Conservation (phyloP, 2,113 vertebrate species). For the Cairina moschata region DNA sequence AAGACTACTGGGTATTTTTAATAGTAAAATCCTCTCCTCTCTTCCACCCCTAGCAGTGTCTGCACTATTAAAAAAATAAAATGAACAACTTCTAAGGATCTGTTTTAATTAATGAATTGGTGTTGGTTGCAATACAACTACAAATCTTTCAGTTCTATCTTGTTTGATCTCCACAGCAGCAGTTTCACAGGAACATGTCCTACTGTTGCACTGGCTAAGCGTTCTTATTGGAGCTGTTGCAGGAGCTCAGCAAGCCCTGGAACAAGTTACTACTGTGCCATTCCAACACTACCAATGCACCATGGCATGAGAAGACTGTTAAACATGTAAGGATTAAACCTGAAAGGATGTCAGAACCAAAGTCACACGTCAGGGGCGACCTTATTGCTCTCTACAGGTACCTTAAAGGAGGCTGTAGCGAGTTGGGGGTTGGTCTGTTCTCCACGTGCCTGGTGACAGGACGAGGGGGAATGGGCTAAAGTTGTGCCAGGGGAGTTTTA, state of each 20-base stretch:
- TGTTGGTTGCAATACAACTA: not conserved
- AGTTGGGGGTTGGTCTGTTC: no score
- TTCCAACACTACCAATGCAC: not conserved
- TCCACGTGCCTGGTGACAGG: no score
- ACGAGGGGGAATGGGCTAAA: no score
- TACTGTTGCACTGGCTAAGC: not conserved
- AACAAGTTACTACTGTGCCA: rapidly evolving
- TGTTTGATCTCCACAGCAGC: not conserved
- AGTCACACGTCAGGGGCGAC: not conserved
- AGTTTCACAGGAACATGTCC: not conserved
- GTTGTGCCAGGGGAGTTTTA: no score
- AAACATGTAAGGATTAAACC: not conserved
- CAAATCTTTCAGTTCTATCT: not conserved
- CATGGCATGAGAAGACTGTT: rapidly evolving
- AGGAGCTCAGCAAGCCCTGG: not conserved
- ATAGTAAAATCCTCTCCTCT: not conserved
- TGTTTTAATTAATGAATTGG: not conserved
- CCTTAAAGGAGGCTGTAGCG: no score
- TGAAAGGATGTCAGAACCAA: not conserved
- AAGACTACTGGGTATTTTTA: not conserved
- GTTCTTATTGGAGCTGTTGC: not conserved
- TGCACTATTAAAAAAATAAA: not conserved
- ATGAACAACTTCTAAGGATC: not conserved
- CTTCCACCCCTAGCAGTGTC: not conserved
- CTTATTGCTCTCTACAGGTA: no score